Evolutionary conservation across 2,113 vertebrate species (phyloP).

Genomic region (Casuarius casuarius): DNA sequence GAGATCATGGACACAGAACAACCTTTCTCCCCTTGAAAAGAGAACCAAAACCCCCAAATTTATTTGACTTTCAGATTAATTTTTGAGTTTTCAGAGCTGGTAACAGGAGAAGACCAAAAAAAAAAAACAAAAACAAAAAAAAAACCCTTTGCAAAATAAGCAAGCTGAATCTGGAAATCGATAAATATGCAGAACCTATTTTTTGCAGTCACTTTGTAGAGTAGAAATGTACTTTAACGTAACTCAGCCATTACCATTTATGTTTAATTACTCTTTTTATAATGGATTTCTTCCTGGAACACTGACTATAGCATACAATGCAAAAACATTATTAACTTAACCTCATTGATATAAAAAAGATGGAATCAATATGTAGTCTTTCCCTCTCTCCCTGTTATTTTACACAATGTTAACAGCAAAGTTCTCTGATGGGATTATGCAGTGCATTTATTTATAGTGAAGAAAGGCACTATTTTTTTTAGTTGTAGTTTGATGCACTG

Average conservation of each 20-base stretch:
- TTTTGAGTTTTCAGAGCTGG: neutral
- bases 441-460: neutral
- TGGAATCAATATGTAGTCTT: neutral
- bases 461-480: neutral
- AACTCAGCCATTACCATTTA: neutral
- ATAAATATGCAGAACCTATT: neutral
- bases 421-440: neutral
- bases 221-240: neutral
- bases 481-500: neutral
- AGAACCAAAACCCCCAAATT: accelerated
- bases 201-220: neutral
- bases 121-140: neutral
- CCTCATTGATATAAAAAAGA: neutral
- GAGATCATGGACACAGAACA: neutral
- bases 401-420: neutral
- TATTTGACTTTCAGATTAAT: neutral
- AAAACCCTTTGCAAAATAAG: neutral
- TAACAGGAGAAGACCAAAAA: neutral
- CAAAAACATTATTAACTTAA: neutral
- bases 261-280: constrained; percentile 9
- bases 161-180: neutral
- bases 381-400: neutral
- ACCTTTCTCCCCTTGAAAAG: neutral
- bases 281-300: constrained; percentile 1
- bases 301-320: neutral